These are phyloP conservation scores for Protophormia terraenovae DNA, from an alignment of 2,888 invertebrate genomes.

Conservation along the genomic window DNA sequence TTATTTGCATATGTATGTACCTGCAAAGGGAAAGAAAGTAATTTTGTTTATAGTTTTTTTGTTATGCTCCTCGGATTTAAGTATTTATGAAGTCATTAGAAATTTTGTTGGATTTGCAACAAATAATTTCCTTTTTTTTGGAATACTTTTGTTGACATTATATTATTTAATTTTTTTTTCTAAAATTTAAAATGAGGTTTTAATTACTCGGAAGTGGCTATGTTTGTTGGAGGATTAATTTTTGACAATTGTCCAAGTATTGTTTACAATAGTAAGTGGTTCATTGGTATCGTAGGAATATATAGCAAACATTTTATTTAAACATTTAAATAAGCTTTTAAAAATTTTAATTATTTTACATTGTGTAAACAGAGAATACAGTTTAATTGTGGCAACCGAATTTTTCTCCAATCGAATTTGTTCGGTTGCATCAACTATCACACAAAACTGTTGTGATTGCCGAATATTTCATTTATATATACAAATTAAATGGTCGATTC, in stretches of 20 bases:
- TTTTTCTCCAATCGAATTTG: too few relatives aligned
- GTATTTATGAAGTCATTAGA: constrained; percentile 16
- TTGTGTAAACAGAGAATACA: too few relatives aligned
- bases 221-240: not conserved
- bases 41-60: not conserved
- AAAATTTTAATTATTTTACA: too few relatives aligned
- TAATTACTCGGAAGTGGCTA: too few relatives aligned
- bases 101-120: not conserved
- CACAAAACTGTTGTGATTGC: too few relatives aligned
- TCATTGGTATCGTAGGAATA: not conserved
- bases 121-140: not conserved
- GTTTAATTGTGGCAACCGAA: too few relatives aligned
- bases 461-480: too few relatives aligned
- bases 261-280: not conserved
- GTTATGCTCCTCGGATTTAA: not conserved
- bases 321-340: too few relatives aligned
- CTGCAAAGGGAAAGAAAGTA: not conserved
- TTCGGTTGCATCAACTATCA: too few relatives aligned
- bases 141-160: not conserved
- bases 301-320: not conserved
- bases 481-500: too few relatives aligned
- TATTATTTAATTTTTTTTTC: not conserved
- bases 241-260: not conserved
- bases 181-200: constrained; percentile 28
- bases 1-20: not conserved